phyloP scores from a whole-genome alignment of 2,113 vertebrate genomes.

The Xiphophorus hellerii region DNA sequence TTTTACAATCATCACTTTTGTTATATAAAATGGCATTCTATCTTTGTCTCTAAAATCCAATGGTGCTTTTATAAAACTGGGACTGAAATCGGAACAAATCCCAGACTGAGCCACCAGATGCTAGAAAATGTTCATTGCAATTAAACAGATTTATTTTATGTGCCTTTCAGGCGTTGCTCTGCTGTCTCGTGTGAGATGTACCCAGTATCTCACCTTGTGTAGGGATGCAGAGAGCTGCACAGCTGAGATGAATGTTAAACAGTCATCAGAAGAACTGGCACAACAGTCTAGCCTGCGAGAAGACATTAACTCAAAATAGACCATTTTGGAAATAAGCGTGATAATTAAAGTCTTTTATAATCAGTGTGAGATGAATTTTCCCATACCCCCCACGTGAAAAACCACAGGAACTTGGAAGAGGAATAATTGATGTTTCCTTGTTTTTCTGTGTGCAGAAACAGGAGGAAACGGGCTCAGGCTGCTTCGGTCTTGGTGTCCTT shows the following conservation, averaged over 20 bases:
- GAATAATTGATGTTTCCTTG: slow-evolving; percentile 58
- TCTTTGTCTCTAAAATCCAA: slow-evolving; percentile 19
- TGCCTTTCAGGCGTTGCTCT: slow-evolving; percentile 25
- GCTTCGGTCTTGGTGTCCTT: slow-evolving; percentile 41
- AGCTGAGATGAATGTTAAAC: slow-evolving; percentile 36
- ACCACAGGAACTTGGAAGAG: slow-evolving; percentile 47
- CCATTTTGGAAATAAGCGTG: slow-evolving; percentile 15
- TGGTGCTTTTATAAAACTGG: slow-evolving; percentile 4
- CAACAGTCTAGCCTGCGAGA: slow-evolving; percentile 18
- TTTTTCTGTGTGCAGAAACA: slow-evolving; percentile 40
- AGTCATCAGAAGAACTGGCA: neutral
- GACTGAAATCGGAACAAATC: slow-evolving; percentile 39
- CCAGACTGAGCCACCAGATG: slow-evolving; percentile 20
- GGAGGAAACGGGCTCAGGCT: slow-evolving; percentile 54
- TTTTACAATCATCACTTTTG: neutral
- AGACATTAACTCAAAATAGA: slow-evolving; percentile 48
- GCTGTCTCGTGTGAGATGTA: slow-evolving; percentile 15
- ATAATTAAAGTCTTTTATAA: slow-evolving; percentile 58
- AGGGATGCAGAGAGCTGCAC: slow-evolving; percentile 23
- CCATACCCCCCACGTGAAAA: slow-evolving; percentile 25
- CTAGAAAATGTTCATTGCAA: slow-evolving; percentile 34
- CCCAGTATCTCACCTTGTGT: slow-evolving; percentile 16
- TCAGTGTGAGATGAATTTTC: slow-evolving; percentile 43
- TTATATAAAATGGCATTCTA: slow-evolving; percentile 28
- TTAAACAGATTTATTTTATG: slow-evolving; percentile 55